Evolutionary conservation across 2,797 vertebrate species (phyloP), one percentile per base, ranked within the genome.

Genomic region (Chaetophractus vellerosus): DNA sequence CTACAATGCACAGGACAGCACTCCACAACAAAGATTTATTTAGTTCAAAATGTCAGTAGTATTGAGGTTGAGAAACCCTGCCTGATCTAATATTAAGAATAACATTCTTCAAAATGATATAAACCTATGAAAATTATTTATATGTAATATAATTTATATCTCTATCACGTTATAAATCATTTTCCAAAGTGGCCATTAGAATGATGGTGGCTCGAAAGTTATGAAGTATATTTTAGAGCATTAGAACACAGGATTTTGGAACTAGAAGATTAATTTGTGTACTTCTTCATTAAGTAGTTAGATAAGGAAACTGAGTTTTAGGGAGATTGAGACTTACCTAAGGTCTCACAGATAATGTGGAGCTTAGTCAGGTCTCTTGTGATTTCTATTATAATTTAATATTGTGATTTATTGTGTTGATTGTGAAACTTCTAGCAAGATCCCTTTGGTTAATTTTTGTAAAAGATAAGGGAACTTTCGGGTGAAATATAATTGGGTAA

Each of bases 381-480:
- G 92, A 74, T 69, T 80, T 96, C 33, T 90, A 9, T 59, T 57
- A 57, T 69, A 59, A 48, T 72, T 81, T 91, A 82, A 59, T 45
- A 45, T 45, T 45, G 16, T 87, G 31, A 90, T 6, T 91, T 91
- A 76, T 24, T 91, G 91, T 86, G 33, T 50, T 94, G 45, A 66
- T 74, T 81, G 11, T 92, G 76, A 90, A 75, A 79, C 68, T 88
- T 91, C 18, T 78, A 68, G 33, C 10, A 91, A 41, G 28, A 12
- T 71, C 19, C 48, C 68, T 94, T 81, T 76, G 24, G 61, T 83
- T 96, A 84, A 92, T 55, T 94, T 75, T 93, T 64, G 88, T 57
- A 90, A 96, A 87, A 31, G 36, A 45, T 94, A 78, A 15, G 95
- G 38, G 23, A 38, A 68, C 31, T 78, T 92, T 75, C 6, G 86